These are phyloP conservation scores for Philypnodon macrostomus DNA, from an alignment of 2,797 vertebrate species.

Conservation along the genomic window DNA sequence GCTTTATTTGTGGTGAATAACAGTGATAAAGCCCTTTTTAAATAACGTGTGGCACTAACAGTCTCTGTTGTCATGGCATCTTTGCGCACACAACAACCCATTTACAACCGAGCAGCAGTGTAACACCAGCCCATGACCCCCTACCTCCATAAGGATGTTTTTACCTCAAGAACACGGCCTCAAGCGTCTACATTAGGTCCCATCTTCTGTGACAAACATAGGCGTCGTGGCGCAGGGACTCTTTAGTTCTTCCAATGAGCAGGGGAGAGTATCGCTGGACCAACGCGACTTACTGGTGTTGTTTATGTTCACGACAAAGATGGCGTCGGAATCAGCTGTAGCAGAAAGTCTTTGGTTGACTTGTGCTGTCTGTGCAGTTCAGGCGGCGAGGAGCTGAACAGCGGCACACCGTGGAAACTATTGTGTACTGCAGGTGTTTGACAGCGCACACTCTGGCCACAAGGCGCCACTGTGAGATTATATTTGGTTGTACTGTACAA, in stretches of 20 bases:
- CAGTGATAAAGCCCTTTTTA: background rate
- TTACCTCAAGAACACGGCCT: slow-evolving; percentile 47
- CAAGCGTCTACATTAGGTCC: slow-evolving; percentile 26
- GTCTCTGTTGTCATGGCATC: slow-evolving; percentile 70
- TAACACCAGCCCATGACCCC: slow-evolving; percentile 27
- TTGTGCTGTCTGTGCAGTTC: slow-evolving; percentile 36
- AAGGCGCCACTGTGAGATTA: slow-evolving; percentile 21
- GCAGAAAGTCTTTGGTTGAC: slow-evolving; percentile 47
- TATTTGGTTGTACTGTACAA: background rate
- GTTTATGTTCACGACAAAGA: slow-evolving; percentile 74
- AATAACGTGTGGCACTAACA: slow-evolving; percentile 11
- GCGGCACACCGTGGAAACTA: slow-evolving; percentile 27
- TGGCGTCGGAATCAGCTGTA: slow-evolving; percentile 72
- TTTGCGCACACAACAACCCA: slow-evolving; percentile 21
- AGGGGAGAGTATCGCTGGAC: slow-evolving; percentile 2
- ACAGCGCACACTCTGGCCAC: background rate
- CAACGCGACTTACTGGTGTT: slow-evolving; percentile 41
- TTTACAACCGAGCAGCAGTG: slow-evolving; percentile 1
- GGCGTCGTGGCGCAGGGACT: background rate
- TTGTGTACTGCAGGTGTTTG: background rate
- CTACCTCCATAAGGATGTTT: background rate
- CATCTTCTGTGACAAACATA: slow-evolving; percentile 15
- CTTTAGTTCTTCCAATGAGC: background rate
- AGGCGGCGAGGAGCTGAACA: slow-evolving; percentile 3
- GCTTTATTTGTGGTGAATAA: background rate